Evolutionary conservation across 2,797 vertebrate species (phyloP), one percentile per base, ranked within the genome.

Genomic region (Phrynocephalus vlangalii): DNA sequence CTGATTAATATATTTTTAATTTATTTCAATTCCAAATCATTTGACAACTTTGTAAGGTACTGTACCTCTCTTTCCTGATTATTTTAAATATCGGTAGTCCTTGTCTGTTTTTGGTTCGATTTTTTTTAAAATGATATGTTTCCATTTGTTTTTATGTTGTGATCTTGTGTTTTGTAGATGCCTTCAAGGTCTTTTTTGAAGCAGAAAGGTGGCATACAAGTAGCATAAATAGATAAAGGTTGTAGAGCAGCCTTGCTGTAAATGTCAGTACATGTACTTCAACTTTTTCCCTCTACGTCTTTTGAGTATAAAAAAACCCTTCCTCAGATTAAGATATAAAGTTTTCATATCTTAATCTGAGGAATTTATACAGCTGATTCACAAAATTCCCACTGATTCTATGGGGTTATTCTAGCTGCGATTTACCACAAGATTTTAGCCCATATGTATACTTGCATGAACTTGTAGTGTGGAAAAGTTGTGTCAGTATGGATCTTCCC

Each of bases 251-350:
- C 16, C 15, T n/a, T 3, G 20, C 66, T 71, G n/a, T 28, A 83
- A 87, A 87, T 87, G 86, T 70, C 86, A 87, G 30, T 56, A 3
- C 18, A 68, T 82, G 30, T 56, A 3, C 18, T 77, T 82, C 38
- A 56, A 56, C 38, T 86, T 80, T 81, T 80, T 26, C 78, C n/a
- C 68, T 73, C 6, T 73, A 10, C 5, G 10, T 77, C 16, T 38
- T 87, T 66, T 73, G 75, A 85, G 26, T 78, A 78, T 30, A 78
- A 72, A 48, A 33, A 86, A 80, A n/a, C 1, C 20, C 24, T 60
- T 71, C 7, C 38, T 44, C 38, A 44, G 38, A 44, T 44, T 44
- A 44, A 44, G 38, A 44, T 44, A 44, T 44, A 44, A 44, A 44
- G 3, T 44, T 44, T 44, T 44, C 38, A 44, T 4, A 44, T 44